Base-by-base conservation (phyloP, 2,888 invertebrate genomes). In the Pollenia amentaria region DNA sequence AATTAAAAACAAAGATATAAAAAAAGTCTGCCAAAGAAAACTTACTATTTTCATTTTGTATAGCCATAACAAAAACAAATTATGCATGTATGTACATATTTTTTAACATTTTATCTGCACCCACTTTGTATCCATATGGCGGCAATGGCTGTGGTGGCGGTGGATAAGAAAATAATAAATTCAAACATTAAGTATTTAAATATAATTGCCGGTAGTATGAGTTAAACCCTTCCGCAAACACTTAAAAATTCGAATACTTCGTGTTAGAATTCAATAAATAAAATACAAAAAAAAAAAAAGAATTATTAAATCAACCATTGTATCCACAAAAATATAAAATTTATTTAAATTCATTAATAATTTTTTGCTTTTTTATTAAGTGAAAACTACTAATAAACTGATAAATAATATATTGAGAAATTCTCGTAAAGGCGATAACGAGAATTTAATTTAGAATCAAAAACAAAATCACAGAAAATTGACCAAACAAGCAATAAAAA, bases 121-220 rank as follows among this genome's bases (percentile, higher is more conserved):
- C 42, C 77, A 69, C 40, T 69, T 60, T 72, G 72, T 62, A 62
- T 42, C 48, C 75, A 80, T 75, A 80, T 79, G 67, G 67, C 42
- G 51, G 51, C 51, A 10, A 21, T 21, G n/a, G 42, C 40, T n/a
- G 18, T 48, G 18, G 44, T 21, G 29, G 12, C 12, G 57, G 29
- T 46, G 46, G 21, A 18, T 16, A 62, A 40, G 38, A 62, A 75
- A 53, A 46, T 10, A 51, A 51, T n/a, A 16, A 38, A 51, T 21
- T 42, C 44, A 57, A 11, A 29, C 44, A 51, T 40, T 40, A 77
- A 65, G 44, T 65, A 65, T 65, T 65, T 42, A 42, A 57, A 21
- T 64, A 67, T 44, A 12, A 48, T 12, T 57, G 51, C 48, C 14
- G 64, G 53, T 57, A 44, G 29, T 9, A 67, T 29, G 42, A 29